phyloP scores from a whole-genome alignment of 2,797 vertebrate species.

The Urocyon cinereoargenteus region DNA sequence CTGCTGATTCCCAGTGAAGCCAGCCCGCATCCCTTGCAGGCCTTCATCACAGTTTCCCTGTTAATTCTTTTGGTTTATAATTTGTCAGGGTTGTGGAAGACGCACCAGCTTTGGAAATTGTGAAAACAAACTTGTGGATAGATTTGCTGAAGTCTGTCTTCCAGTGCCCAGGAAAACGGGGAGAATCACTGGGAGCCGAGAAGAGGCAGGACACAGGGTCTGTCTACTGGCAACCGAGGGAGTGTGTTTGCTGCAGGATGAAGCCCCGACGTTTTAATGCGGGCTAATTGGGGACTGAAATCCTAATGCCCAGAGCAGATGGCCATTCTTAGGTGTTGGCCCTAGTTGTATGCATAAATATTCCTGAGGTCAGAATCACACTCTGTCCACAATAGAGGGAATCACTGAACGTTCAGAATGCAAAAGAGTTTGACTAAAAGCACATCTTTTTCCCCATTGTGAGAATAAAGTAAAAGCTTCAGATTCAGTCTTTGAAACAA shows the following conservation, averaged over 20 bases:
- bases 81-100: background rate
- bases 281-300: background rate
- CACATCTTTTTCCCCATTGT: background rate
- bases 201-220: background rate
- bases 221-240: background rate
- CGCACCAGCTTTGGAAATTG: background rate
- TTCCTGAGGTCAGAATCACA: background rate
- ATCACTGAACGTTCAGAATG: background rate
- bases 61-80: conserved; percentile 11
- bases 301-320: background rate
- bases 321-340: background rate
- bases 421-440: background rate
- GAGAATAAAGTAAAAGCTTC: background rate
- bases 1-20: background rate
- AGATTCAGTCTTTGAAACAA: background rate
- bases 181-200: fast-evolving
- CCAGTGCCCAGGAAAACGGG: fast-evolving
- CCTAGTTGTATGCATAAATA: background rate
- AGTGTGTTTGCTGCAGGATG: background rate
- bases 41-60: background rate
- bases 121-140: background rate
- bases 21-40: fast-evolving
- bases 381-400: background rate
- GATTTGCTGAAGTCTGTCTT: background rate
- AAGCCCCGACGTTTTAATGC: fast-evolving